phyloP scores from a whole-genome alignment of 2,888 invertebrate genomes.

The Cephus rjabovi region DNA sequence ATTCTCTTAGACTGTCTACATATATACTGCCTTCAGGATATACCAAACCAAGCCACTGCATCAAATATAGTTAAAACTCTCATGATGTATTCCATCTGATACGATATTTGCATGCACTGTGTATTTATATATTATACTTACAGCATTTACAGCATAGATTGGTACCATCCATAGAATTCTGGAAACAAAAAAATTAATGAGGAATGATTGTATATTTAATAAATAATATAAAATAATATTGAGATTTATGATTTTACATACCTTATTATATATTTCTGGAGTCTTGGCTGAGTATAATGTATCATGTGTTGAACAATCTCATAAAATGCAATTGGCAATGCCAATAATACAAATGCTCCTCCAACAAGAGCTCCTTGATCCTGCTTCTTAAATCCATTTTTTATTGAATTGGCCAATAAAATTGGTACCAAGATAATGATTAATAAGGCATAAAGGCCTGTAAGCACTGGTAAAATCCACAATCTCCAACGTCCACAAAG shows the following conservation, averaged over 20 bases:
- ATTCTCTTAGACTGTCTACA: slow-evolving; percentile 92
- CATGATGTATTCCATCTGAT: no score
- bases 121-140: slow-evolving; percentile 68
- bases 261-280: slow-evolving; percentile 96
- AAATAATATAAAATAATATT: background rate
- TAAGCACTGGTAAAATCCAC: slow-evolving; percentile 90
- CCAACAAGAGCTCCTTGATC: slow-evolving; percentile 87
- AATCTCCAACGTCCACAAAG: slow-evolving; percentile 76
- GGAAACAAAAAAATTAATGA: slow-evolving; percentile 53
- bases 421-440: slow-evolving; percentile 88
- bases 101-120: no score
- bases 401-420: slow-evolving; percentile 82
- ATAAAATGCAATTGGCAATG: slow-evolving; percentile 93
- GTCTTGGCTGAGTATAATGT: slow-evolving; percentile 89
- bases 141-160: slow-evolving; percentile 94
- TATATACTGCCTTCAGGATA: slow-evolving; percentile 92
- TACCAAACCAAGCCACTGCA: slow-evolving; percentile 86
- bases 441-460: slow-evolving; percentile 82
- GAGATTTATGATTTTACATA: slow-evolving; percentile 52
- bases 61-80: background rate
- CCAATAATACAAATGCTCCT: slow-evolving; percentile 91
- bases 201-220: slow-evolving; percentile 7
- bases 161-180: slow-evolving; percentile 98
- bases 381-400: slow-evolving; percentile 81
- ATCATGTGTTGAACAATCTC: slow-evolving; percentile 95